These are phyloP conservation scores for Eidolon helvum DNA, from an alignment of 2,113 vertebrate genomes.

Conservation along the genomic window DNA sequence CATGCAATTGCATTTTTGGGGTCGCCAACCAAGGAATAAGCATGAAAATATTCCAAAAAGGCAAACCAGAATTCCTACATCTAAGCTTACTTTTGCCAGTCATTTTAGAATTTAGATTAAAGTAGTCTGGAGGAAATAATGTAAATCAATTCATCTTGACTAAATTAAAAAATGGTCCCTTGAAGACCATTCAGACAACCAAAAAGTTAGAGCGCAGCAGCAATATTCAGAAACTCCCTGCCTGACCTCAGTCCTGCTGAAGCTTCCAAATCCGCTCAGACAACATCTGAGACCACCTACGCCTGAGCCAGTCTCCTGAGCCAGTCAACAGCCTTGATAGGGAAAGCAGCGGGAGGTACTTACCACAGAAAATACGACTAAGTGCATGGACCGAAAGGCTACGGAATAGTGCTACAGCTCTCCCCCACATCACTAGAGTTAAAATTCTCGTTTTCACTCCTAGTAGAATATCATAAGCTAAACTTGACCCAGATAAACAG, in stretches of 20 bases:
- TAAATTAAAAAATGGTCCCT: not conserved
- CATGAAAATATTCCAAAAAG: not conserved
- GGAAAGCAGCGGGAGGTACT: not conserved
- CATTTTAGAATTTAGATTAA: constrained; percentile 22
- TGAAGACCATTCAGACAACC: not conserved
- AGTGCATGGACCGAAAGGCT: not conserved
- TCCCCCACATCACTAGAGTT: not conserved
- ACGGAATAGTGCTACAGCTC: accelerated
- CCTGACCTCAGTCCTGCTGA: not conserved
- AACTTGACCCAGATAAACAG: not conserved
- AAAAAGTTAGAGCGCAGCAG: not conserved
- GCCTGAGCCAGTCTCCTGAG: not conserved
- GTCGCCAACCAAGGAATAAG: not conserved
- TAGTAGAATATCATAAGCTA: not conserved
- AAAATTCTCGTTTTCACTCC: not conserved
- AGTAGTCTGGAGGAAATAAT: not conserved
- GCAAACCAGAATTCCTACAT: not conserved
- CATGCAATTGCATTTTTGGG: not conserved
- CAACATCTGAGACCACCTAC: not conserved
- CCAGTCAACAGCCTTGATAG: not conserved
- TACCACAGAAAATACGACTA: not conserved
- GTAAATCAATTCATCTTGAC: not conserved
- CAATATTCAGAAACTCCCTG: not conserved
- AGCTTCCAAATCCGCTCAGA: not conserved
- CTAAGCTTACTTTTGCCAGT: not conserved